These are phyloP conservation scores for Acanthiza pusilla DNA, from an alignment of 2,797 vertebrate species.

Conservation along the genomic window DNA sequence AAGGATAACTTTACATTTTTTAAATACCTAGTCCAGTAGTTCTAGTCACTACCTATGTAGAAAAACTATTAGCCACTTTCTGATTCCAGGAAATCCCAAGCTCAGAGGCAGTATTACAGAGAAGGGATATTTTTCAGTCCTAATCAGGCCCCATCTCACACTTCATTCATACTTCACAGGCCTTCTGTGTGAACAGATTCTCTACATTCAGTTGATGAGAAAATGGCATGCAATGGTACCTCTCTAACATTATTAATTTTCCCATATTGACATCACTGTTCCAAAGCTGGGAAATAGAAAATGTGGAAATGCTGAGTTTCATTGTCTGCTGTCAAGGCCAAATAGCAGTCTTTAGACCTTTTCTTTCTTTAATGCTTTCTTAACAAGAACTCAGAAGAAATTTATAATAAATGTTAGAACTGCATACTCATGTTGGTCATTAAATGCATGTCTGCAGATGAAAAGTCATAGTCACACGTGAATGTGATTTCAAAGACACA, in stretches of 20 bases:
- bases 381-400: background rate
- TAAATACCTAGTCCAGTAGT: constrained; percentile 50
- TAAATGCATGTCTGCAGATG: background rate
- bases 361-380: background rate
- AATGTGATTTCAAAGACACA: background rate
- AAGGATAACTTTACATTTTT: constrained; percentile 64
- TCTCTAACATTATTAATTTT: background rate
- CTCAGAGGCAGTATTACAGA: background rate
- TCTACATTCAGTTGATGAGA: background rate
- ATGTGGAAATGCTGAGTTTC: background rate
- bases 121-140: background rate
- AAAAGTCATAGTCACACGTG: background rate
- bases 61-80: background rate
- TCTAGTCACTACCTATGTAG: constrained; percentile 10
- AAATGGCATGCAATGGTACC: background rate
- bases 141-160: background rate
- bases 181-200: background rate
- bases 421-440: background rate
- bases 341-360: background rate
- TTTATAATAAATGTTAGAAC: background rate
- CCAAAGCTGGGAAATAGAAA: background rate
- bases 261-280: background rate
- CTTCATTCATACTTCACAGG: background rate
- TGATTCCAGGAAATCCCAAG: background rate
- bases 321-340: background rate